phyloP scores from a whole-genome alignment of 1,140 invertebrate species.

The Arctopsyche grandis region DNA sequence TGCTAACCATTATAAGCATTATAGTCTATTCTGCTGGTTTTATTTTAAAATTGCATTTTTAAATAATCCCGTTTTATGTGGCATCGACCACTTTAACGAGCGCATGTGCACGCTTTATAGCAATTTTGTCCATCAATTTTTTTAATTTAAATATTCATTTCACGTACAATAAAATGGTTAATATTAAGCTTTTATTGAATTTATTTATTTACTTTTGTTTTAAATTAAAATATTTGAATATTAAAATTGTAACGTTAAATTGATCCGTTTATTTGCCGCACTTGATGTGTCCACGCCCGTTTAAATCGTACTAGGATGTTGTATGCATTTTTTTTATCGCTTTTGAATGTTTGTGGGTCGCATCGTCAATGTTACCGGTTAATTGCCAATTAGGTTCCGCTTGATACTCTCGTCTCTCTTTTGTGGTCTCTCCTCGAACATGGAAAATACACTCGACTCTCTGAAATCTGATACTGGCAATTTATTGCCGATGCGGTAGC shows the following conservation, averaged over 20 bases:
- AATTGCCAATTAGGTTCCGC: constrained; percentile 53
- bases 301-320: background rate
- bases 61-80: too few species aligned
- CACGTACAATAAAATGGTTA: too few species aligned
- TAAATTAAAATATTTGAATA: too few species aligned
- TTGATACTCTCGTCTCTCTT: constrained; percentile 36
- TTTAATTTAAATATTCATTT: too few species aligned
- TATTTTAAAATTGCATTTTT: too few species aligned
- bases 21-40: too few species aligned
- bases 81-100: too few species aligned
- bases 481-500: constrained; percentile 12
- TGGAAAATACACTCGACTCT: constrained; percentile 8
- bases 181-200: too few species aligned
- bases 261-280: background rate
- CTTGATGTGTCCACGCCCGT: background rate
- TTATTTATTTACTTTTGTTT: too few species aligned
- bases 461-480: constrained; percentile 23
- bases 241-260: background rate
- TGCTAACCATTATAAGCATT: too few species aligned
- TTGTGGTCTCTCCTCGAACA: constrained; percentile 26
- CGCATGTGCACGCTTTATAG: too few species aligned
- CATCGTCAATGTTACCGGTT: constrained; percentile 31
- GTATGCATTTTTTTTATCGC: background rate
- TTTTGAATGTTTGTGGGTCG: constrained; percentile 1
- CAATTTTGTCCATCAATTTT: too few species aligned